phyloP scores from a whole-genome alignment of 2,113 vertebrate genomes.

The Hippocampus mohnikei region DNA sequence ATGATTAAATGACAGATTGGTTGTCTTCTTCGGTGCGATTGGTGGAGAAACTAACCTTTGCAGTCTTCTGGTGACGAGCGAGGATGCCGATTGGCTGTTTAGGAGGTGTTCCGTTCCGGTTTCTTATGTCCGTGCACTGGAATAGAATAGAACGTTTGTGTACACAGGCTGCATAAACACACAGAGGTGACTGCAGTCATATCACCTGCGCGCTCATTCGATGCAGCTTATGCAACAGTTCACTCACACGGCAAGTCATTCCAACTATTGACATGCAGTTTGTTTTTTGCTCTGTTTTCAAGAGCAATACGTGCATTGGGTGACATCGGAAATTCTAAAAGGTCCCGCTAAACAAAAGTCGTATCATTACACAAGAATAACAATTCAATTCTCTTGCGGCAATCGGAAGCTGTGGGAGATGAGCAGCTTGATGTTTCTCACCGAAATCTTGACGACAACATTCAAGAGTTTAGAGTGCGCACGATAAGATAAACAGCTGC shows the following conservation, averaged over 20 bases:
- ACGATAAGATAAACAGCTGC: slow-evolving; percentile 3
- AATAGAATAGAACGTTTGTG: slow-evolving; percentile 51
- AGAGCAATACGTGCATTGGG: not conserved
- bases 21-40: slow-evolving; percentile 30
- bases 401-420: not conserved
- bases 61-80: slow-evolving; percentile 20
- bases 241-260: not conserved
- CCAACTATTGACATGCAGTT: not conserved
- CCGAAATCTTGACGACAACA: not conserved
- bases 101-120: slow-evolving; percentile 22
- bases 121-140: slow-evolving; percentile 2
- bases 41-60: slow-evolving; percentile 60
- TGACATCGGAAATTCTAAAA: not conserved
- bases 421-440: not conserved
- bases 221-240: not conserved
- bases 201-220: slow-evolving; percentile 5
- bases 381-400: not conserved
- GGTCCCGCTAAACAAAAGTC: not conserved
- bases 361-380: too few relatives aligned
- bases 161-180: slow-evolving; percentile 37
- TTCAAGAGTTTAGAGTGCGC: not conserved
- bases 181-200: not conserved
- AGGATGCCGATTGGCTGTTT: slow-evolving; percentile 49
- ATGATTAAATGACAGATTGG: not conserved
- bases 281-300: not conserved